Evolutionary conservation across 2,888 invertebrate species (phyloP), one percentile per base, ranked within the genome.

Genomic region (Erebia ligea): DNA sequence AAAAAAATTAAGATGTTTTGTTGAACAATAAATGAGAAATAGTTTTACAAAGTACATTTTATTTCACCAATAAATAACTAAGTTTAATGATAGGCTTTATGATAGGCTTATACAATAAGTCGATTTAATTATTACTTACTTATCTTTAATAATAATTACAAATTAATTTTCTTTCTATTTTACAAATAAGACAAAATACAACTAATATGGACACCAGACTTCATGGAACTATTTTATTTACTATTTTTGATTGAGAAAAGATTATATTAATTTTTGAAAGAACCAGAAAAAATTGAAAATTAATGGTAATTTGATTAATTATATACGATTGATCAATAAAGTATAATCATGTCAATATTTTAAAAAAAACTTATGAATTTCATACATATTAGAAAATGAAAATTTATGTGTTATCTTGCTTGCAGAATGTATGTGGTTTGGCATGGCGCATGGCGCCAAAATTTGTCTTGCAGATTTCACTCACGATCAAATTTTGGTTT

Each of bases 61-160:
- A 82, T 80, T 84, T 21, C 17, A 54, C 17, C 45, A 66, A 79
- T 80, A 81, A 83, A 76, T 75, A 84, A 77, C 80, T 25, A 34
- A 34, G 34, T 80, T 80, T 82, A 82, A 58, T 40, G n/a, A n/a
- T n/a, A n/a, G n/a, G n/a, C n/a, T n/a, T n/a, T n/a, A n/a, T 34
- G 6, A 77, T 61, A 64, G 0, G 54, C 67, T 69, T 63, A 69
- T 19, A 72, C 50, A 50, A 61, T 69, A 69, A 54, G 61, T 73
- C 65, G 66, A 68, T 72, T 70, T 19, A 71, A 68, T 75, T 65
- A 73, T 58, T 72, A 69, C 6, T 54, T 50, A 50, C 1, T n/a
- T n/a, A 69, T 69, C 67, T 57, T 68, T 71, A 19, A 56, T 70
- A 63, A 70, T 71, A 19, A 56, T 70, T 67, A 70, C 48, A 67